Evolutionary conservation across 1,140 invertebrate genomes (phyloP), one percentile per base, ranked within the genome.

Genomic region (Agraylea sexmaculata): DNA sequence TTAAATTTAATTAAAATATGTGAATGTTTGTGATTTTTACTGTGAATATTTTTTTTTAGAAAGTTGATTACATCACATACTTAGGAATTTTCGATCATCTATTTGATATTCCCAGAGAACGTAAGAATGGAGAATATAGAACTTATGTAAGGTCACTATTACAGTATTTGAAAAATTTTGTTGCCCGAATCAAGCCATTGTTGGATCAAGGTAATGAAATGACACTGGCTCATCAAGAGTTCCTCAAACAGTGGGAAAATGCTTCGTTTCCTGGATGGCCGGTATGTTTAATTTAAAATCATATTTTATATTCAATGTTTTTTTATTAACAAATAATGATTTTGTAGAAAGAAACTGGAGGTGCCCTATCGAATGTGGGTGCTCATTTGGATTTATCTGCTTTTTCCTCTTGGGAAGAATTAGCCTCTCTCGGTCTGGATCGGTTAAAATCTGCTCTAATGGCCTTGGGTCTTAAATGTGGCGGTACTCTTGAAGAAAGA

Each of bases 391-490:
- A 99, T 65, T 64, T 99, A 1, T 93, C 90, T 7, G 90, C 90
- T 0, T 99, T 98, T 62, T 88, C 85, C 0, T 93, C 88, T n/a
- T 89, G 86, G 80, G 92, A 98, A 66, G 95, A 99, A 66, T 64
- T 98, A 42, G 91, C 91, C 2, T 95, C 92, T 5, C 66, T 99
- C 4, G 96, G 95, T 27, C 62, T 98, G 46, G 95, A 99, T 71
- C 78, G 95, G 58, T 71, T 99, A 2, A 99, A 99, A 60, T 94
- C 90, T 11, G 96, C 93, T 7, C 64, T 99, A 1, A 85, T 97
- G 77, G 95, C 94, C 4, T 62, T 99, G n/a, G 89, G 90, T 1
- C 68, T 99, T 1, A 99, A 99, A 64, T 99, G 96, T 71, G 96
- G 96, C 41, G 96, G 94, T 3, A 97, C 94, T 13, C 64, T 98